Conservation (phyloP, 2,888 invertebrate genomes). For the Liopterus haemorrhoidalis region DNA sequence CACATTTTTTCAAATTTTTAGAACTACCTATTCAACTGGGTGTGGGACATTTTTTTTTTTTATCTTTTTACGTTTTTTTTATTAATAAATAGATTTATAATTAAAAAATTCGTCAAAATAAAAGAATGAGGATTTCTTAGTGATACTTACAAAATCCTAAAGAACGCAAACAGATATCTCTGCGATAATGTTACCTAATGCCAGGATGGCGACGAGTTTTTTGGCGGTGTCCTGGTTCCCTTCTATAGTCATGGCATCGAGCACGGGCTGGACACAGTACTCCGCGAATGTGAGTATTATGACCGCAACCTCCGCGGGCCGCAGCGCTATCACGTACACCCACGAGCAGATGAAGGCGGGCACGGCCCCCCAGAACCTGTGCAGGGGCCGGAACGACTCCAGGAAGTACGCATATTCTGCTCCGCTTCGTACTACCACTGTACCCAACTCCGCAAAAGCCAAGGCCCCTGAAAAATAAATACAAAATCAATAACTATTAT, state of each 20-base stretch:
- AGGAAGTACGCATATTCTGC: constrained; percentile 76
- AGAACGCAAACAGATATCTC: too few species aligned
- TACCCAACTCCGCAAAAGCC: constrained; percentile 75
- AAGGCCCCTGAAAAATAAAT: constrained; percentile 59
- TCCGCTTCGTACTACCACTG: constrained; percentile 71
- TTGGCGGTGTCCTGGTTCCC: constrained; percentile 50
- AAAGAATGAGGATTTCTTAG: too few species aligned
- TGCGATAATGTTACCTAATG: constrained; percentile 49
- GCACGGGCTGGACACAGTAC: constrained; percentile 64
- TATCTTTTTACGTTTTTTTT: too few species aligned
- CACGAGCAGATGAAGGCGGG: constrained; percentile 72
- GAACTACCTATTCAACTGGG: too few species aligned
- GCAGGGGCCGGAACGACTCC: constrained; percentile 63
- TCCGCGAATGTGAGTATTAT: constrained; percentile 71
- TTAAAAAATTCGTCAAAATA: too few species aligned
- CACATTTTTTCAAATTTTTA: too few species aligned
- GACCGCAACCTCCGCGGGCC: constrained; percentile 74
- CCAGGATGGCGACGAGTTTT: constrained; percentile 58
- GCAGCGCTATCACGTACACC: constrained; percentile 67
- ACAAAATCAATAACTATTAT: constrained; percentile 7
- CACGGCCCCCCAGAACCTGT: constrained; percentile 64
- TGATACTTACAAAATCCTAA: too few species aligned
- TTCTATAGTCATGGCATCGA: constrained; percentile 43
- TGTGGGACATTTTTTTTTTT: too few species aligned
- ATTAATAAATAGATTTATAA: too few species aligned